Evolutionary conservation across 1,140 invertebrate species (phyloP), one percentile per base, ranked within the genome.

Genomic region (Lutraria rhynchaena): DNA sequence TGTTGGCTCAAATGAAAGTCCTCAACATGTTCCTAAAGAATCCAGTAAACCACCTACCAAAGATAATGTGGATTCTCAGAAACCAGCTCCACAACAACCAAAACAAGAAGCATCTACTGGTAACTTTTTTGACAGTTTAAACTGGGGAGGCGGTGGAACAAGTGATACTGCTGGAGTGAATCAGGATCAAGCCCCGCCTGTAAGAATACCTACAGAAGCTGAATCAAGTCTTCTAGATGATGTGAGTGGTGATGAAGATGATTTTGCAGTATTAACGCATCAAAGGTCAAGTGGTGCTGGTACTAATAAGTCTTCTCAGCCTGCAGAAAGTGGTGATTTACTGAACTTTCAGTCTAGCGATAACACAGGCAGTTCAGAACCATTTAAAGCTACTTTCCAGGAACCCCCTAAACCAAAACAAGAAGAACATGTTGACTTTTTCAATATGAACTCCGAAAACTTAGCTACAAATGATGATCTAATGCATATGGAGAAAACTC

Each of bases 21-120:
- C 86, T 19, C 77, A 85, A 24, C 93, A 94, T 82, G 92, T 92
- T 27, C 73, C 86, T 46, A 78, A 29, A n/a, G 63, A 57, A 3
- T 35, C 13, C 33, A 46, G 5, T 53, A 57, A 67, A 44, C 51
- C 81, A 35, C 33, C 67, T 17, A 53, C 55, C 49, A 67, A 44
- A 15, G 33, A 76, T 44, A 60, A 60, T 27, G 33, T 46, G n/a
- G 65, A 78, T 5, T 77, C 53, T 37, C 63, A 69, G 27, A 51
- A 74, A 49, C 75, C 71, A 63, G 29, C 65, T 53, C 37, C 60
- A 44, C 29, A 31, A 53, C 75, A 82, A 63, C 78, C 58, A 57
- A 74, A 58, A 82, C 73, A 44, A 67, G 75, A 78, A 49, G 65
- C 83, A 24, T 75, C 61, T 41, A 80, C 73, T 49, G 70, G 60